Conservation (phyloP, 2,797 vertebrate genomes). For the Sibirionetta formosa region DNA sequence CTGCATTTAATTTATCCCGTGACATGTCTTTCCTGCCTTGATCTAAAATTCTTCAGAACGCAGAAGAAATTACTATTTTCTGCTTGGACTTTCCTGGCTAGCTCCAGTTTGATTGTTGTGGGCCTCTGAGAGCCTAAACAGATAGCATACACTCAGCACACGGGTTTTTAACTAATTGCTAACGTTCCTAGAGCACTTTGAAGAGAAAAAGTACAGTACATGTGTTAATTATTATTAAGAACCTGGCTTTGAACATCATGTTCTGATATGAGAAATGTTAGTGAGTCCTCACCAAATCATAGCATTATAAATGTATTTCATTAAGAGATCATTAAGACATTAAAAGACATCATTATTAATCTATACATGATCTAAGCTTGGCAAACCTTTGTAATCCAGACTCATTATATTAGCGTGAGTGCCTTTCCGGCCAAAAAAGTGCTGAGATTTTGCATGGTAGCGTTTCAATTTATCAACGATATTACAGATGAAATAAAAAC, state of each 20-base stretch:
- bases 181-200: constrained; percentile 65
- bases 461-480: constrained; percentile 76
- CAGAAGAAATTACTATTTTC: constrained; percentile 37
- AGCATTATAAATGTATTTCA: constrained; percentile 70
- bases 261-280: constrained; percentile 62
- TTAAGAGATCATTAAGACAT: constrained; percentile 73
- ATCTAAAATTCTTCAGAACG: constrained; percentile 54
- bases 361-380: constrained; percentile 73
- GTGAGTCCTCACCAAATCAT: constrained; percentile 45
- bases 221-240: constrained; percentile 72
- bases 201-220: constrained; percentile 52
- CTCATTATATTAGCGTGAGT: constrained; percentile 58
- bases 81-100: constrained; percentile 54
- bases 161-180: constrained; percentile 45
- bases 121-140: constrained; percentile 68
- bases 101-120: constrained; percentile 51
- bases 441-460: constrained; percentile 75
- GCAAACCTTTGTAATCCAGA: constrained; percentile 66
- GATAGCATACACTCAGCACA: constrained; percentile 25
- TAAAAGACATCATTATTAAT: constrained; percentile 72
- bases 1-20: constrained; percentile 69
- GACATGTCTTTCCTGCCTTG: constrained; percentile 52
- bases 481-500: constrained; percentile 78
- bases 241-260: constrained; percentile 65
- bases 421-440: constrained; percentile 66